phyloP scores from a whole-genome alignment of 1,140 invertebrate species.

The Anadara kagoshimensis region DNA sequence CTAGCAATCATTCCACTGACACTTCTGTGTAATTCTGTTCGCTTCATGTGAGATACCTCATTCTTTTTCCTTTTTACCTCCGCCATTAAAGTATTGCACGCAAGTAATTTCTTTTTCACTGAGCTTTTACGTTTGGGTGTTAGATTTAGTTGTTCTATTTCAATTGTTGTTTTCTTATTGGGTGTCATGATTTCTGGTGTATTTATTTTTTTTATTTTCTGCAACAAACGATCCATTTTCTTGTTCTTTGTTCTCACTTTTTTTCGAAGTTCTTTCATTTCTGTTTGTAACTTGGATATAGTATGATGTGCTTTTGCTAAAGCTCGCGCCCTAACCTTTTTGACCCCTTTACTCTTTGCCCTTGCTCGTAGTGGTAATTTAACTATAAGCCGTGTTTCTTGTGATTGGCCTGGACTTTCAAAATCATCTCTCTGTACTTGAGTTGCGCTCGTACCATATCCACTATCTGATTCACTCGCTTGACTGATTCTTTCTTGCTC shows the following conservation, averaged over 20 bases:
- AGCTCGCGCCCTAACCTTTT: not conserved
- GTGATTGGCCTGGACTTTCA: not conserved
- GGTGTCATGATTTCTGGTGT: not conserved
- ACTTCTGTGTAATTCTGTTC: not conserved
- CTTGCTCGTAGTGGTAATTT: not conserved
- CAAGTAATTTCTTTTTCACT: conserved; percentile 26
- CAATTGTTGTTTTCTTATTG: conserved; percentile 5
- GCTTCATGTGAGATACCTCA: not conserved
- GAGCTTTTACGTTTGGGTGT: not conserved
- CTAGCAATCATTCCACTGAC: conserved; percentile 9
- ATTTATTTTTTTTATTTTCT: not conserved
- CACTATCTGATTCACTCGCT: not conserved
- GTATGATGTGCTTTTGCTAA: not conserved
- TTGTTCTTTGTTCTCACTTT: conserved; percentile 2
- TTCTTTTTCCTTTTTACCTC: conserved; percentile 3
- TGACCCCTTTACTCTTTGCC: not conserved
- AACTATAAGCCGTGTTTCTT: not conserved
- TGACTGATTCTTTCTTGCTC: not conserved
- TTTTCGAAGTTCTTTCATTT: conserved; percentile 1
- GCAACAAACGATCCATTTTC: conserved; percentile 1
- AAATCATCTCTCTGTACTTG: not conserved
- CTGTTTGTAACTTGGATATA: not conserved
- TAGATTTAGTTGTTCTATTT: not conserved
- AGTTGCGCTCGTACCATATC: not conserved
- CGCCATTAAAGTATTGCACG: conserved; percentile 12